A percentile compares a stretch with the other conserved stretches of the same genome.
These are phyloP conservation scores for Chiroxiphia lanceolata DNA, from an alignment of 2,797 vertebrate genomes.

Conservation along the genomic window DNA sequence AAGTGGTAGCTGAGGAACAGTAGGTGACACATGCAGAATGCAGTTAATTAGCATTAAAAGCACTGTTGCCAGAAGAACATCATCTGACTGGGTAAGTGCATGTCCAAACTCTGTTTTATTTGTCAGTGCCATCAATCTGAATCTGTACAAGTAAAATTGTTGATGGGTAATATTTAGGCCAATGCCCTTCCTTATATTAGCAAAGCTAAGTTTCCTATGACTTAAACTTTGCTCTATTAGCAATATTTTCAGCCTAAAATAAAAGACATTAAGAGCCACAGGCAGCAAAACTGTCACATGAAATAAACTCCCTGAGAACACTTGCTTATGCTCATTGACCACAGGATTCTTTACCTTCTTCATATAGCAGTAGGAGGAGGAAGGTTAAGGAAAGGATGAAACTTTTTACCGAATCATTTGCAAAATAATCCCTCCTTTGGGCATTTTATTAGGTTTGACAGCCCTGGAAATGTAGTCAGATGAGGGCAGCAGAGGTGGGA, in stretches of 20 bases:
- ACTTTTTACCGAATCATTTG: background rate
- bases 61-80: background rate
- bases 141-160: background rate
- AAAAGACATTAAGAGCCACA: background rate
- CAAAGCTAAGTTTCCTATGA: background rate
- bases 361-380: too few species aligned
- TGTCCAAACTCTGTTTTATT: background rate
- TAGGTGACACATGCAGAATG: background rate
- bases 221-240: background rate
- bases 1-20: background rate
- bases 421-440: background rate
- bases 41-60: slow-evolving; percentile 37
- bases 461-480: background rate
- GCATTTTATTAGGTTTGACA: background rate
- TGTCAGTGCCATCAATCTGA: background rate
- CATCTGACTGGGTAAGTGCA: background rate
- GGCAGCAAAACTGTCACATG: background rate
- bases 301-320: background rate
- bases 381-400: background rate
- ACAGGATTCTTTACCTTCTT: background rate
- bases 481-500: background rate
- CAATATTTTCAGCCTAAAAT: background rate
- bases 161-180: background rate
- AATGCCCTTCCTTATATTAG: background rate
- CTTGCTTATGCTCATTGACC: background rate